Base-by-base conservation (phyloP, 2,797 vertebrate genomes). In the Agapornis canus region DNA sequence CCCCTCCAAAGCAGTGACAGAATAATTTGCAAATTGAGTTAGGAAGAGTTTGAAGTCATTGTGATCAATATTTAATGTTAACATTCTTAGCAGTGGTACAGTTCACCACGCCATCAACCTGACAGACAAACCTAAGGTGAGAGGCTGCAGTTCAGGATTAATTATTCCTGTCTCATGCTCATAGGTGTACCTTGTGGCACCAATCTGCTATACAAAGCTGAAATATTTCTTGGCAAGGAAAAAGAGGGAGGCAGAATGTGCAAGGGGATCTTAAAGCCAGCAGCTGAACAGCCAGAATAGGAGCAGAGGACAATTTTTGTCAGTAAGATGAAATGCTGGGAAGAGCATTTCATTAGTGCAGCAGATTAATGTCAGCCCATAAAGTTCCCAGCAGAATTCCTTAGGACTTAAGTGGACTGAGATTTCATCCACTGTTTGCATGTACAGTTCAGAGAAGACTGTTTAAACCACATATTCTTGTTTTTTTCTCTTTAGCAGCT, bases 401-500 rank as follows among this genome's bases (percentile, higher is more conserved):
- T 57, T 65, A 49, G 63, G 61, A 71, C 11, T 11, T 75, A 54
- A 37, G 11, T 64, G 61, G 32, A 16, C 71, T 68, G 47, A 59
- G 31, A 60, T 90, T 95, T 92, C 35, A 52, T 88, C 59, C 82
- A 39, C 11, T 86, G 40, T 29, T 92, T 92, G 61, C 6, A 13
- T 32, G 17, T 69, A 47, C 27, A 48, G 25, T 68, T 94, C 81
- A 84, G 64, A 81, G 39, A 81, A 72, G 42, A 31, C 29, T 49
- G 22, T 73, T 92, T 60, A 92, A 83, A 79, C 26, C 5, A 64
- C 56, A 42, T 42, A 49, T 20, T 92, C 26, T 80, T 51, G 6
- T 32, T 84, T 76, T 37, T 85, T 94, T 86, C 79, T 73, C 52
- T 94, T 82, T 35, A 85, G 90, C 94, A 96, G 93, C 94, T 95